Conservation (phyloP, 1,140 invertebrate species). For the Batillaria attramentaria region DNA sequence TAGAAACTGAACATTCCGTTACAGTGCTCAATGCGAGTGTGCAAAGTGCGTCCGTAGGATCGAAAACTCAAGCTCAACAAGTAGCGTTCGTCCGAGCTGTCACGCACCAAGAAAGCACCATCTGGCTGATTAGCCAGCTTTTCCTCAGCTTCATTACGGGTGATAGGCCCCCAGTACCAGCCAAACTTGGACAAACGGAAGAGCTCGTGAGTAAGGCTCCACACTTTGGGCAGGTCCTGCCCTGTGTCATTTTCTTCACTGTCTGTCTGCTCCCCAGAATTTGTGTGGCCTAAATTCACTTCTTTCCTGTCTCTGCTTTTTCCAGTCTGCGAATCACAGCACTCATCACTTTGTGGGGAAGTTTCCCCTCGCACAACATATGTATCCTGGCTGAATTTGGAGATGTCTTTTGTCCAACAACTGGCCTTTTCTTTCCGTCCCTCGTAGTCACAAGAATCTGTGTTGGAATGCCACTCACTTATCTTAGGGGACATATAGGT, state of each 20-base stretch:
- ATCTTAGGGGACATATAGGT: constrained; percentile 55
- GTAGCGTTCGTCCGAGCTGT: constrained; percentile 82
- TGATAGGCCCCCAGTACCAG: constrained; percentile 81
- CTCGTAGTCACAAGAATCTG: constrained; percentile 51
- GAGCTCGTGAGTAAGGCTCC: constrained; percentile 75
- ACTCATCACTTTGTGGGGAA: constrained; percentile 17
- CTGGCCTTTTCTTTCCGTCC: constrained; percentile 59
- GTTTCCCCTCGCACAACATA: constrained; percentile 23
- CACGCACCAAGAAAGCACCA: constrained; percentile 84
- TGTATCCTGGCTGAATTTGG: constrained; percentile 53
- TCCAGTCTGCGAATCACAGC: constrained; percentile 23
- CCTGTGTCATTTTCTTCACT: background rate
- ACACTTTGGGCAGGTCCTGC: constrained; percentile 53
- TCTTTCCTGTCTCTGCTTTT: constrained; percentile 27
- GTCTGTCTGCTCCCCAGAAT: background rate
- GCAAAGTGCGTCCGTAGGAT: constrained; percentile 82
- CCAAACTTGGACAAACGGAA: constrained; percentile 77
- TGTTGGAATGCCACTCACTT: constrained; percentile 60
- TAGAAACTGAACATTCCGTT: constrained; percentile 80
- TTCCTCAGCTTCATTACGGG: constrained; percentile 77
- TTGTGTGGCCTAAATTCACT: background rate
- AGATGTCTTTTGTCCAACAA: constrained; percentile 63
- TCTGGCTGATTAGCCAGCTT: constrained; percentile 81
- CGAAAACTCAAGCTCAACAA: constrained; percentile 82
- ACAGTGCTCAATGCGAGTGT: constrained; percentile 81